These are phyloP conservation scores for Ceyx erithaca DNA, from an alignment of 2,797 vertebrate species.

Conservation along the genomic window DNA sequence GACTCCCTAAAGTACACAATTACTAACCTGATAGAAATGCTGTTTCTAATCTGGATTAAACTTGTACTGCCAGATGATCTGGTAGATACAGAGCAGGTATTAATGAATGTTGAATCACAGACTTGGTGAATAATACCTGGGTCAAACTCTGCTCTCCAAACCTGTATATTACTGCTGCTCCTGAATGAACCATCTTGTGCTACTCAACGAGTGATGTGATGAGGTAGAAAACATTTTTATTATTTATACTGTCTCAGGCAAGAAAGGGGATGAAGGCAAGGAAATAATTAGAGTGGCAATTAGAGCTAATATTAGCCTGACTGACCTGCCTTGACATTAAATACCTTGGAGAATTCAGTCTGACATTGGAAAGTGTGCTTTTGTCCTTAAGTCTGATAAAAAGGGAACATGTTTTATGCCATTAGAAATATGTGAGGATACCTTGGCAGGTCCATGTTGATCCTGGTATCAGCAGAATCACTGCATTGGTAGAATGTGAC, in stretches of 20 bases:
- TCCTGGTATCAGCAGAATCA: background rate
- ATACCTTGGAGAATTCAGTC: background rate
- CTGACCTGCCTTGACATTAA: background rate
- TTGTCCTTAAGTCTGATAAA: background rate
- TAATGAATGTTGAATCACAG: background rate
- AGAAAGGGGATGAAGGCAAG: background rate
- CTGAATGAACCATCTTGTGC: background rate
- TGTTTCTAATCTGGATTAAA: constrained; percentile 16
- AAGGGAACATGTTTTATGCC: background rate
- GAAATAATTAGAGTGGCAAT: background rate
- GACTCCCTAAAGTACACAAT: background rate
- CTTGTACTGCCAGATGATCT: background rate
- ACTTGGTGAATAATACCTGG: background rate
- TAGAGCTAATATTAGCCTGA: background rate
- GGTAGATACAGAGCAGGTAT: background rate
- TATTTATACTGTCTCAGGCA: background rate
- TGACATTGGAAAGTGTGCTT: background rate
- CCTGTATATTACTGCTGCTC: background rate
- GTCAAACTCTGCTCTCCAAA: background rate
- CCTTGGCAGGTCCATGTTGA: background rate
- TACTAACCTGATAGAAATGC: constrained; percentile 16
- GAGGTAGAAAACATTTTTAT: background rate
- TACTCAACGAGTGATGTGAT: background rate
- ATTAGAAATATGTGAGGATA: background rate
- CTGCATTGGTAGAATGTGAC: background rate